phyloP scores from a whole-genome alignment of 2,113 vertebrate species.

The Nyctereutes procyonoides region DNA sequence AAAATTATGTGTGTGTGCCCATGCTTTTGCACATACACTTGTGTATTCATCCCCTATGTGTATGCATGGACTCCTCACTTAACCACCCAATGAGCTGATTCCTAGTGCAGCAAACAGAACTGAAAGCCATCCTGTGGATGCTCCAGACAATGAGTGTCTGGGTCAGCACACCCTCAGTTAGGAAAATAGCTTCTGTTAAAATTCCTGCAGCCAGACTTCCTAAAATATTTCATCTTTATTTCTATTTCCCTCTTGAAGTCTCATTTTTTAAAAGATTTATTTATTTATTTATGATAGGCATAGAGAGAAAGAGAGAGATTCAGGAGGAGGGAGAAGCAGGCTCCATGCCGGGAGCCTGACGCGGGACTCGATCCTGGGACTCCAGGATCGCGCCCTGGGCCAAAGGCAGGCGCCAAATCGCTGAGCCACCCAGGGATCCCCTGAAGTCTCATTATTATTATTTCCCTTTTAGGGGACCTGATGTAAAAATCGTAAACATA shows the following conservation, averaged over 20 bases:
- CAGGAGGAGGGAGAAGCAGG: no score
- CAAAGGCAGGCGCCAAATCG: no score
- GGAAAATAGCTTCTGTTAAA: not conserved
- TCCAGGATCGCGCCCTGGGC: no score
- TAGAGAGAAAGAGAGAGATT: no score
- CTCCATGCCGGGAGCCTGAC: no score
- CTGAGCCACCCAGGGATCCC: no score
- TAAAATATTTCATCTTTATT: not conserved
- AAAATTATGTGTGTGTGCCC: not conserved
- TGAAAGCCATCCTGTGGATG: not conserved
- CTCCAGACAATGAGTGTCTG: not conserved
- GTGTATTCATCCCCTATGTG: not conserved
- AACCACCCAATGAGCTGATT: no score
- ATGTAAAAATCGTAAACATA: not conserved
- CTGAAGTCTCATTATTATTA: constrained; percentile 11
- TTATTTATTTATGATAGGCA: no score
- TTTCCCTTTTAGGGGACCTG: not conserved
- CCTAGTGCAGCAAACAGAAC: not conserved
- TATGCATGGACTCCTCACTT: not conserved
- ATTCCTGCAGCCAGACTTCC: not conserved
- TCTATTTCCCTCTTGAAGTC: not conserved
- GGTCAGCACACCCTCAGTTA: not conserved
- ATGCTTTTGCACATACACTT: rapidly evolving
- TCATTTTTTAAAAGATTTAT: no score
- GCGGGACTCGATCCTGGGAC: no score